These are phyloP conservation scores for Teleopsis dalmanni DNA, from an alignment of 1,140 invertebrate species.

Conservation along the genomic window DNA sequence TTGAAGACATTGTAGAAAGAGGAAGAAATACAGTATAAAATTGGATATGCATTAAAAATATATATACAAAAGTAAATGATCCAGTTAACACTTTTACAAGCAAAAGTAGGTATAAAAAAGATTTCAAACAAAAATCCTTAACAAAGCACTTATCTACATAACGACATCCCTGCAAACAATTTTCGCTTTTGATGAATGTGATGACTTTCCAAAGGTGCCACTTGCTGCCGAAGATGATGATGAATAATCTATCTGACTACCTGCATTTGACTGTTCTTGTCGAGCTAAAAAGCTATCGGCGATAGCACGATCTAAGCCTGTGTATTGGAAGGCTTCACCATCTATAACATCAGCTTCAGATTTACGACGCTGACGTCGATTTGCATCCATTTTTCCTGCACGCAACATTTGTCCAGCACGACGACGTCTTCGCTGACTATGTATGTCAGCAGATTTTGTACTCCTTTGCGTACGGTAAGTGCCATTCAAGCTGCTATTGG, in stretches of 20 bases:
- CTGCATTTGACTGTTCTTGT: constrained; percentile 31
- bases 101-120: too few relatives aligned
- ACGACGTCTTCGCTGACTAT: constrained; percentile 29
- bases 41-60: too few relatives aligned
- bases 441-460: constrained; percentile 30
- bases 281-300: constrained; percentile 38
- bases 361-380: constrained; percentile 36
- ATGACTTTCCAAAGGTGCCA: constrained; percentile 18
- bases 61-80: too few relatives aligned
- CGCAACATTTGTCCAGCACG: constrained; percentile 14
- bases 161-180: constrained; percentile 29
- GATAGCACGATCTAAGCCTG: constrained; percentile 34
- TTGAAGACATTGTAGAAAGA: too few relatives aligned
- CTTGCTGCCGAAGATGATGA: constrained; percentile 28
- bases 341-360: constrained; percentile 37
- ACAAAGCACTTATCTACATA: constrained; percentile 17
- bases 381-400: constrained; percentile 23
- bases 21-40: too few relatives aligned
- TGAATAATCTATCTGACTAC: constrained; percentile 37
- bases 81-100: too few relatives aligned
- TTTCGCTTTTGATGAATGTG: constrained; percentile 29
- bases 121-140: too few relatives aligned
- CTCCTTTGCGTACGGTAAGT: constrained; percentile 37
- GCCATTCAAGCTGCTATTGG: constrained; percentile 18
- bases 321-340: constrained; percentile 32